Base-by-base conservation (phyloP, 2,888 invertebrate species). In the Leistus spinibarbis region DNA sequence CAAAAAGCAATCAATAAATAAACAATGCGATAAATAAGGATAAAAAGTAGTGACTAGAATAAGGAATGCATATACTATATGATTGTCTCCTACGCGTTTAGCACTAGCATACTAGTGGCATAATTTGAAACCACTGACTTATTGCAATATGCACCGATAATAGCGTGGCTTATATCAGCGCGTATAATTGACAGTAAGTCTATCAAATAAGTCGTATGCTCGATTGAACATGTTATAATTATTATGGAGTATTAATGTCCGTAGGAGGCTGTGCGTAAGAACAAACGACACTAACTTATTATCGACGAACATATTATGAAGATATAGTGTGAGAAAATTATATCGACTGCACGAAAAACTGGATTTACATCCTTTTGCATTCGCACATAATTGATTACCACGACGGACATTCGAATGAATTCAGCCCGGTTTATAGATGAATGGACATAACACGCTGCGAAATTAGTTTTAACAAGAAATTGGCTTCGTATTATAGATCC, bases 131-230 rank as follows among this genome's bases (percentile, higher is more conserved):
- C 72, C 66, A 62, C 62, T 66, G 22, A 22, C 54, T 17, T 20
- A 72, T 72, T 54, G 57, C n/a, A n/a, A n/a, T n/a, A n/a, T n/a
- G n/a, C 56, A 72, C 54, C 56, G 54, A 72, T 72, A 74, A 40
- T 40, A 40, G 10, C 40, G 40, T 40, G 75, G 75, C 63, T 75
- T 69, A 75, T 68, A 75, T 68, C 69, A 75, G 62, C 54, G 64
- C 54, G 62, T 63, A 63, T 75, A 75, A 75, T 75, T 75, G 75
- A 75, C 75, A 75, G 68, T 75, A 75, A 75, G 75, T 75, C 75
- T 68, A 54, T 75, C 69, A 56, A 75, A 69, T 69, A 75, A 75
- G 75, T 75, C 75, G 63, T 75, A 75, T 64, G 69, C 23, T 75
- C 75, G 75, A 75, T 75, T 75, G 75, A 62, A 57, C 69, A 69